Evolutionary conservation across 64 coral and sea anemone genomes (phyloP).

Genomic region (Acropora tenuis): DNA sequence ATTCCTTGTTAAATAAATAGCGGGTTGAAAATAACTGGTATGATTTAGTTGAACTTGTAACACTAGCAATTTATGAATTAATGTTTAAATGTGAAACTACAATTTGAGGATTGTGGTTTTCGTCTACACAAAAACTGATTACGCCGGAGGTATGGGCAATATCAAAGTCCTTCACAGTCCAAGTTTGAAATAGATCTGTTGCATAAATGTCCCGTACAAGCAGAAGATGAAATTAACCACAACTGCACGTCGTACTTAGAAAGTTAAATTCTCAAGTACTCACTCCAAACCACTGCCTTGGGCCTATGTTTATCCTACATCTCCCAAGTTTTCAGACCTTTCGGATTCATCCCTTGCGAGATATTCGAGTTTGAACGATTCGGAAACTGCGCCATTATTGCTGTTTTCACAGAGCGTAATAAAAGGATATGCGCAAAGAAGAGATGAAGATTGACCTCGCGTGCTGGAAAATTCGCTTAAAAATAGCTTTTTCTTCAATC

Average conservation of each 20-base stretch:
- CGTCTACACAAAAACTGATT: background rate
- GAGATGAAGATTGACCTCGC: background rate
- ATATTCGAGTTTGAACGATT: constrained; percentile 42
- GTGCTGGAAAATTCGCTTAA: background rate
- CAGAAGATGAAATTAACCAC: background rate
- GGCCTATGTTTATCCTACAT: constrained; percentile 7
- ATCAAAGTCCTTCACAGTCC: background rate
- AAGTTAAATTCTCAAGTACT: background rate
- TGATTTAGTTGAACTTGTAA: background rate
- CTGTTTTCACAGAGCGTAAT: too few relatives aligned
- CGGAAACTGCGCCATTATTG: constrained; percentile 9
- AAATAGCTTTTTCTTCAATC: background rate
- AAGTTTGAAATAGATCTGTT: background rate
- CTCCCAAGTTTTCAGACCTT: background rate
- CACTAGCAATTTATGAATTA: background rate
- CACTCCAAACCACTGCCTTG: background rate
- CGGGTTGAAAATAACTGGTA: background rate
- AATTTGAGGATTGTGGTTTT: background rate
- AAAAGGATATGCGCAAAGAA: too few relatives aligned
- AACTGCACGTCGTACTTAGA: background rate
- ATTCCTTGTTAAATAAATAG: constrained; percentile 2
- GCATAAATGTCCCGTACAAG: background rate
- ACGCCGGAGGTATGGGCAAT: background rate
- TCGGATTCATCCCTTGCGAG: constrained; percentile 3
- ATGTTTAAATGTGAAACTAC: background rate